Percentiles rank a stretch among this genome's conserved stretches.
Evolutionary conservation across 2,113 vertebrate species (phyloP).

Genomic region (Epinephelus fuscoguttatus): DNA sequence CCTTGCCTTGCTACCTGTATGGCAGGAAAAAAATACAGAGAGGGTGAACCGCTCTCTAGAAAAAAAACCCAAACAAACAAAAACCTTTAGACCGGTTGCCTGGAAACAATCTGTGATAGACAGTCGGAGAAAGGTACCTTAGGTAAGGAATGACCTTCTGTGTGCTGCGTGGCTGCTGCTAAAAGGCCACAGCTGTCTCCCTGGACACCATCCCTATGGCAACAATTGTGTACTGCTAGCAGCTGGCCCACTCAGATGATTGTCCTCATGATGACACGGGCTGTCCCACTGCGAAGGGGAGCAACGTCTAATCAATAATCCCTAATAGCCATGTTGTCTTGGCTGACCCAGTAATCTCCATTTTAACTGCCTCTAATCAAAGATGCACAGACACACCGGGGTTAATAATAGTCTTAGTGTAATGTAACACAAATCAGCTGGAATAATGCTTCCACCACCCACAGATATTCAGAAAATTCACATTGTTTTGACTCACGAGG

Average conservation of each 20-base stretch:
- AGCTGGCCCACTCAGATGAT: constrained; percentile 59
- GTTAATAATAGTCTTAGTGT: constrained; percentile 43
- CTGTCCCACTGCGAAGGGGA: constrained; percentile 37
- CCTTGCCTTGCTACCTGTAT: constrained; percentile 22
- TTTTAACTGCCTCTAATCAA: constrained; percentile 54
- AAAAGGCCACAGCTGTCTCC: constrained; percentile 80
- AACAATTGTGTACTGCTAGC: constrained; percentile 68
- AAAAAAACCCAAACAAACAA: neutral
- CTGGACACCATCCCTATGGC: constrained; percentile 75
- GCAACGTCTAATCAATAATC: constrained; percentile 62
- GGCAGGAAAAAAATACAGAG: neutral
- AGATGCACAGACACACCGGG: constrained; percentile 36
- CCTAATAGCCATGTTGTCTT: constrained; percentile 66
- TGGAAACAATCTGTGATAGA: constrained; percentile 79
- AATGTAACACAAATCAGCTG: constrained; percentile 34
- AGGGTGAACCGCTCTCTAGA: constrained; percentile 16
- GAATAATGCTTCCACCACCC: constrained; percentile 28
- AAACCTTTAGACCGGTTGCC: constrained; percentile 68
- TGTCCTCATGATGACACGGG: constrained; percentile 63
- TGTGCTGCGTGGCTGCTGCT: constrained; percentile 68
- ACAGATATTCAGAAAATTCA: constrained; percentile 33
- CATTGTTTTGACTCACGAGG: constrained; percentile 42
- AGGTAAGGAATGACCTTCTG: constrained; percentile 83
- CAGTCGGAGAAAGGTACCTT: constrained; percentile 73
- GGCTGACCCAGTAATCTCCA: constrained; percentile 62